Conservation (phyloP, 2,888 invertebrate species). For the Himalopsyche kuldschensis region DNA sequence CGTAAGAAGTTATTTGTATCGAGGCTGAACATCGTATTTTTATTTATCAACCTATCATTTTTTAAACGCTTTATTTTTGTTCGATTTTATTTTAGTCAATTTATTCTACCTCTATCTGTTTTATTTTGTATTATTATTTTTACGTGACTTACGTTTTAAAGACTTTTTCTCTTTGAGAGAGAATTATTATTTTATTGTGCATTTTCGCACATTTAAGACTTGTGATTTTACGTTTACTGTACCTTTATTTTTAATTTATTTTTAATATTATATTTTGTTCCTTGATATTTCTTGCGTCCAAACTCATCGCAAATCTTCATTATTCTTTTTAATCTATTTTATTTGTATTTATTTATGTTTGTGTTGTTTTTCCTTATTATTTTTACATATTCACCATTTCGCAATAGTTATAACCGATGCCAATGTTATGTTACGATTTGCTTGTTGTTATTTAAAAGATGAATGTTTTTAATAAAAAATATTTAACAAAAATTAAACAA, state of each 20-base stretch:
- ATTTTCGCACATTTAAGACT: conserved; percentile 37
- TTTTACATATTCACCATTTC: conserved; percentile 3
- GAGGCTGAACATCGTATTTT: conserved; percentile 12
- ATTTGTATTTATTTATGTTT: conserved; percentile 18
- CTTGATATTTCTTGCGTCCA: conserved; percentile 29
- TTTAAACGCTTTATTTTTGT: conserved; percentile 19
- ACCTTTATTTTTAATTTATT: conserved; percentile 38
- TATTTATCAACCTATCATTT: conserved; percentile 23
- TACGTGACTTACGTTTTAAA: conserved; percentile 29
- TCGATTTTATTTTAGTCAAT: conserved; percentile 34
- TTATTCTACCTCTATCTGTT: conserved; percentile 37
- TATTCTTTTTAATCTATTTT: conserved; percentile 24
- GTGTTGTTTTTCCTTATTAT: conserved; percentile 16
- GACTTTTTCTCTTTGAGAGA: conserved; percentile 38
- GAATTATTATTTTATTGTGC: conserved; percentile 34
- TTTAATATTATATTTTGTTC: conserved; percentile 33
- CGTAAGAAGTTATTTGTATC: conserved; percentile 23
- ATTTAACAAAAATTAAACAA: conserved; percentile 17
- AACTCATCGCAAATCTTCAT: conserved; percentile 33
- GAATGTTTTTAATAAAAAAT: conserved; percentile 22
- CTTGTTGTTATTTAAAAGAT: conserved; percentile 33
- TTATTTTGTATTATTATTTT: conserved; percentile 16
- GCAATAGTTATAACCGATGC: conserved; percentile 28
- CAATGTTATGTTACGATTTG: conserved; percentile 39
- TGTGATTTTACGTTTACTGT: conserved; percentile 39